Conservation (phyloP, 2,888 invertebrate genomes). For the Aporophyla nigra region DNA sequence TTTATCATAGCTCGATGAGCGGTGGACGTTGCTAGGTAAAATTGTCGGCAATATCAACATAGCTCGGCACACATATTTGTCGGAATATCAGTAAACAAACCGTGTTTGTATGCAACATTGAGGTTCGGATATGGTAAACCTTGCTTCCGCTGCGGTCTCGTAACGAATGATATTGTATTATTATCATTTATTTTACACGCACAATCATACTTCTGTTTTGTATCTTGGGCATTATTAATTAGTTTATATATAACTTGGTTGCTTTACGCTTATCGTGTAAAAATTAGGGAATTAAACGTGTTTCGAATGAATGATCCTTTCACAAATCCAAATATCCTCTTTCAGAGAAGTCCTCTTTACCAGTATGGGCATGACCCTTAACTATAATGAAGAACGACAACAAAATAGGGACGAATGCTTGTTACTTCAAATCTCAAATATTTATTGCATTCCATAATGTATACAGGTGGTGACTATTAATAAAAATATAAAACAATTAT, state of each 20-base stretch:
- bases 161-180: constrained; percentile 62
- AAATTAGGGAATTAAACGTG: not conserved
- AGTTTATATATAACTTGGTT: constrained; percentile 8
- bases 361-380: not conserved
- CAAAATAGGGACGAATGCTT: not conserved
- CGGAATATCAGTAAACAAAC: constrained; percentile 55
- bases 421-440: no score
- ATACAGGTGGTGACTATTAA: no score
- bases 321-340: not conserved
- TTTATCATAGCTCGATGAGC: constrained; percentile 1
- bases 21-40: constrained; percentile 32
- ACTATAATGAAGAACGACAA: not conserved
- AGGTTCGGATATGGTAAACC: constrained; percentile 51
- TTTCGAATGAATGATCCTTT: not conserved
- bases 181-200: constrained; percentile 53
- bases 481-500: no score
- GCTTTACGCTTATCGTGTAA: not conserved
- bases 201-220: constrained; percentile 37
- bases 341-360: constrained; percentile 5
- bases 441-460: no score
- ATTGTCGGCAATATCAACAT: constrained; percentile 27
- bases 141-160: constrained; percentile 59
- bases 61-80: constrained; percentile 30
- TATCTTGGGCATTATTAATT: constrained; percentile 1
- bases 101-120: constrained; percentile 46